Conservation (phyloP, 2,888 invertebrate species). For the Parnassius apollo region DNA sequence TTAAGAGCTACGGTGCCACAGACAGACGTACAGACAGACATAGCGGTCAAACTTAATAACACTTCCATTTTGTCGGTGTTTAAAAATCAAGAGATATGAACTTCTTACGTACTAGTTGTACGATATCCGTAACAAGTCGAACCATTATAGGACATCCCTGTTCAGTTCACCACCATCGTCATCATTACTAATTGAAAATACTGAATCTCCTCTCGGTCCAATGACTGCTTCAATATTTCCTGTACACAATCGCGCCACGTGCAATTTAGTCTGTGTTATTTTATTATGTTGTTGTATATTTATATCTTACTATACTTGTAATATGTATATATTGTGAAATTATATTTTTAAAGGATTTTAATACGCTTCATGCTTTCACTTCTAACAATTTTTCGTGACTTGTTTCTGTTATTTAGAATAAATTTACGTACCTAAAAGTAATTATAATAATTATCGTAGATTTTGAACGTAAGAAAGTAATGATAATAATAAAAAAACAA, state of each 20-base stretch:
- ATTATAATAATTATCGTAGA: slow-evolving; percentile 78
- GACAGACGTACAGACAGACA: too few species aligned
- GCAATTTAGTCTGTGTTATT: slow-evolving; percentile 80
- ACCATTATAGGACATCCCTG: too few species aligned
- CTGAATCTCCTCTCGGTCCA: slow-evolving; percentile 78
- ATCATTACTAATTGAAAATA: too few species aligned
- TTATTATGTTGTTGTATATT: slow-evolving; percentile 79
- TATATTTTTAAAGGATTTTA: slow-evolving; percentile 76
- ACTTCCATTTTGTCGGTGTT: too few species aligned
- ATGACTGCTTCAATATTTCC: slow-evolving; percentile 75
- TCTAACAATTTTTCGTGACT: slow-evolving; percentile 77
- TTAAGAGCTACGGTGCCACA: too few species aligned
- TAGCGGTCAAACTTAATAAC: too few species aligned
- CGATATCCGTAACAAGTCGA: too few species aligned
- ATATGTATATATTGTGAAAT: slow-evolving; percentile 79
- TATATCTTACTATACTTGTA: slow-evolving; percentile 76
- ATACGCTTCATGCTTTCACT: slow-evolving; percentile 80
- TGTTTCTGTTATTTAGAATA: slow-evolving; percentile 81
- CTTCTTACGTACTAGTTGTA: too few species aligned
- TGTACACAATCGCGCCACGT: slow-evolving; percentile 77
- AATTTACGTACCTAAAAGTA: slow-evolving; percentile 81
- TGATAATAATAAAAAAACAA: slow-evolving; percentile 46
- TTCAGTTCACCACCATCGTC: too few species aligned
- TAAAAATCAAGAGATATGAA: too few species aligned
- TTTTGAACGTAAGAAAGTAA: slow-evolving; percentile 48